Conservation (phyloP, 2,113 vertebrate genomes). For the Poeciliopsis turrubarensis region DNA sequence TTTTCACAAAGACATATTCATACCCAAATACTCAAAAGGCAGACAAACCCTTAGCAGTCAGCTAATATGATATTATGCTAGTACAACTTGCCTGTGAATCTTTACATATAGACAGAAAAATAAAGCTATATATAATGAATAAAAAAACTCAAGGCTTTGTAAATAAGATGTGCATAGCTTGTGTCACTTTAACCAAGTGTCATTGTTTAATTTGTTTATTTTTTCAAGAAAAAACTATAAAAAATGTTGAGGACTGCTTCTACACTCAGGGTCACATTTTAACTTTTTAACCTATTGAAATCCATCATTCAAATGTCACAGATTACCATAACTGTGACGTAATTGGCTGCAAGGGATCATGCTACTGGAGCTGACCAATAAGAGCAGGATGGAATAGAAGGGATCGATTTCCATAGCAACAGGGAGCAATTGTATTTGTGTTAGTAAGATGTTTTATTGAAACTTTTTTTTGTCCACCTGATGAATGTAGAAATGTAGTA, state of each 20-base stretch:
- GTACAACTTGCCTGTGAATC: not conserved
- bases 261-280: not conserved
- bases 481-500: not conserved
- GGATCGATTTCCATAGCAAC: not conserved
- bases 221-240: not conserved
- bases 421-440: not conserved
- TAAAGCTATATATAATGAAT: not conserved
- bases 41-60: too few relatives aligned
- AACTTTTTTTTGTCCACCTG: not conserved
- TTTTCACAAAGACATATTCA: not conserved
- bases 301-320: not conserved
- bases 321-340: not conserved
- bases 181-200: not conserved
- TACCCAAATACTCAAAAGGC: not conserved
- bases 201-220: not conserved
- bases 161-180: not conserved
- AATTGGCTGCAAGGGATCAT: not conserved
- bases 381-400: not conserved
- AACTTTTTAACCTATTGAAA: not conserved
- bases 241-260: not conserved
- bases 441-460: not conserved
- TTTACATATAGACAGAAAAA: not conserved
- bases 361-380: slow-evolving; percentile 1
- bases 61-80: too few relatives aligned
- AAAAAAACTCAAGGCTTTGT: not conserved